Base-by-base conservation (phyloP, 1,140 invertebrate genomes). In the Melitaea cinxia region DNA sequence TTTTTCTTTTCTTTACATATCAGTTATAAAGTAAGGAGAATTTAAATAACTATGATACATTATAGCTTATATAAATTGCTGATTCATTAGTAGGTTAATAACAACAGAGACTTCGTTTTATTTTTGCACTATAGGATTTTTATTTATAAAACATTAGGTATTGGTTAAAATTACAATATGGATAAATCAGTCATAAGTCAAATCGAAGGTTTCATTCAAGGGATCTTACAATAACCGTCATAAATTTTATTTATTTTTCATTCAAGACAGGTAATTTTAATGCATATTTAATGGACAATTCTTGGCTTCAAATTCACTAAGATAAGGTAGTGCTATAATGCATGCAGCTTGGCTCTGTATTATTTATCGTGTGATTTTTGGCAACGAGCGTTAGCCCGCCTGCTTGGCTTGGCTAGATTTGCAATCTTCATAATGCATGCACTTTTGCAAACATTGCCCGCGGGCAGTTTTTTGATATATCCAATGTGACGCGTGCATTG, bases 291-390 rank as follows among this genome's bases (percentile, higher is more conserved):
- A 90, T 88, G 86, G 85, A 82, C 85, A 80, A 88, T 83, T 89
- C 81, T 90, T 90, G 88, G 88, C 88, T 90, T 90, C 86, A 89
- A 90, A 90, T 90, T 82, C 88, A 80, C 82, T 80, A 90, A 88
- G 88, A 90, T 90, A 90, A 89, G 88, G 88, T 88, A 81, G 72
- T 73, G 77, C 77, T 80, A 89, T 90, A 90, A 91, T 89, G 86
- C 88, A 91, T 87, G 80, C 83, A 86, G 86, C 88, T 80, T 80
- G 82, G 80, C 74, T 77, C 73, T 73, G 80, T 76, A 79, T 90
- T 90, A 90, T 90, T 90, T 90, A 90, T 89, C 80, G 88, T 83
- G 86, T 89, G 86, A 89, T 90, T 90, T 90, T 90, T 90, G 86
- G 86, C 88, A 90, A 88, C 80, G 74, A 72, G 62, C 75, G 75